Conservation (phyloP, 1,140 invertebrate species). For the Drosophila guanche region DNA sequence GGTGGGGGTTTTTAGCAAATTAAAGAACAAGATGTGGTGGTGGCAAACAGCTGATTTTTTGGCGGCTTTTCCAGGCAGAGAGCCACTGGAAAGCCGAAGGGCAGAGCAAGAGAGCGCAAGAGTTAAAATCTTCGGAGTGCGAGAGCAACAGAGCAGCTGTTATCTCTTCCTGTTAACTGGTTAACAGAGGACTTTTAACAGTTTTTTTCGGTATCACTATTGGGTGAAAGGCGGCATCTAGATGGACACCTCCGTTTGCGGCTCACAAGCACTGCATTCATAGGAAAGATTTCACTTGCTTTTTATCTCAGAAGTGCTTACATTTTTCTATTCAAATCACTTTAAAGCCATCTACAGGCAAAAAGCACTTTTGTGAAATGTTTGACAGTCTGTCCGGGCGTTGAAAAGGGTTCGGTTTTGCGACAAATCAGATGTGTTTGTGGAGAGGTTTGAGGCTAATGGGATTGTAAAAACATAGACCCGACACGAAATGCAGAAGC, state of each 20-base stretch:
- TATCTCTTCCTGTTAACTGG: neutral
- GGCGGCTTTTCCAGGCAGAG: constrained; percentile 58
- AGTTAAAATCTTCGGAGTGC: constrained; percentile 46
- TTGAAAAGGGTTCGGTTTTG: constrained; percentile 65
- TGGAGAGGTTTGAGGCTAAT: constrained; percentile 18
- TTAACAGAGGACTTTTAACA: neutral
- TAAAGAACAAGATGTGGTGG: constrained; percentile 8
- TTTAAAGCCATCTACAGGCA: too few relatives aligned
- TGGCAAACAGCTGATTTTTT: constrained; percentile 64
- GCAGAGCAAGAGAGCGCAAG: constrained; percentile 13
- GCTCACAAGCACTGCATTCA: too few relatives aligned
- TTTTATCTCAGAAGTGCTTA: too few relatives aligned
- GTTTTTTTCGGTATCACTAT: too few relatives aligned
- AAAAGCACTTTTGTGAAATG: constrained; percentile 23
- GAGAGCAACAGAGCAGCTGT: constrained; percentile 50
- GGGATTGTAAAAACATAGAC: constrained; percentile 41
- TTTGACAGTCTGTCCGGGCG: constrained; percentile 66
- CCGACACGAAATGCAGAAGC: constrained; percentile 38
- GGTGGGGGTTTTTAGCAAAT: constrained; percentile 6
- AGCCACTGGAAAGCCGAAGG: constrained; percentile 17
- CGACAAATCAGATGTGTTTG: constrained; percentile 28
- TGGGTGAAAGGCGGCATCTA: too few relatives aligned
- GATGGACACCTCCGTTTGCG: too few relatives aligned
- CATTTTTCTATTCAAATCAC: too few relatives aligned
- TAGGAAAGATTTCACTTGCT: too few relatives aligned